Percentiles rank a stretch among this genome's conserved stretches.
Evolutionary conservation across 2,113 vertebrate species (phyloP).

Genomic region (Bos javanicus): DNA sequence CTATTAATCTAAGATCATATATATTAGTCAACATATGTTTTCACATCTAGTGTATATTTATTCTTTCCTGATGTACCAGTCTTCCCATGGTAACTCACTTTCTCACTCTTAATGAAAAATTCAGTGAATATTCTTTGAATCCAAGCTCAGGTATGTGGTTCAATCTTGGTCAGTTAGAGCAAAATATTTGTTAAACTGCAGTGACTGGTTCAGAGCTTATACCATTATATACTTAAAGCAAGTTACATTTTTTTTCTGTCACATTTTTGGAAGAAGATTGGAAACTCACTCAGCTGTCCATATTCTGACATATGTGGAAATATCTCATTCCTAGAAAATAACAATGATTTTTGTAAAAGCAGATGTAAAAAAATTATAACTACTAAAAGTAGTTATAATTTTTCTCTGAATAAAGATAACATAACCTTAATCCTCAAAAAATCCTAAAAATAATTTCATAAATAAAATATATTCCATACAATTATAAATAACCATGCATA

Average conservation of each 20-base stretch:
- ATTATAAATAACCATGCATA: not conserved
- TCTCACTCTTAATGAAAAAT: not conserved
- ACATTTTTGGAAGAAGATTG: not conserved
- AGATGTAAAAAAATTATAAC: not conserved
- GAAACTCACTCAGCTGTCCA: not conserved
- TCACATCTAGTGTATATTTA: not conserved
- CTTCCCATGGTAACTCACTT: not conserved
- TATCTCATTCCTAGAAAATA: not conserved
- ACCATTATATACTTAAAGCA: not conserved
- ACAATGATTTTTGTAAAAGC: not conserved
- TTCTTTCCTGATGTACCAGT: not conserved
- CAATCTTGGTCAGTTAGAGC: not conserved
- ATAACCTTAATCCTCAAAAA: not conserved
- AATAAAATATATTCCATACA: not conserved
- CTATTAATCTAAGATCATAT: not conserved
- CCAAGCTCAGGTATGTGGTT: not conserved
- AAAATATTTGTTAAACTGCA: not conserved
- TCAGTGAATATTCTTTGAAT: not conserved
- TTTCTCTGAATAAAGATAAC: not conserved
- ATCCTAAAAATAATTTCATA: not conserved
- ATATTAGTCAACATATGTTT: not conserved
- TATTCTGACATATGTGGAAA: not conserved
- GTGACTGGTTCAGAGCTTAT: not conserved
- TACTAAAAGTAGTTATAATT: not conserved
- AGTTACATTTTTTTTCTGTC: not conserved